Evolutionary conservation across 2,797 vertebrate species (phyloP), one percentile per base, ranked within the genome.

Genomic region (Xerus rutilus): DNA sequence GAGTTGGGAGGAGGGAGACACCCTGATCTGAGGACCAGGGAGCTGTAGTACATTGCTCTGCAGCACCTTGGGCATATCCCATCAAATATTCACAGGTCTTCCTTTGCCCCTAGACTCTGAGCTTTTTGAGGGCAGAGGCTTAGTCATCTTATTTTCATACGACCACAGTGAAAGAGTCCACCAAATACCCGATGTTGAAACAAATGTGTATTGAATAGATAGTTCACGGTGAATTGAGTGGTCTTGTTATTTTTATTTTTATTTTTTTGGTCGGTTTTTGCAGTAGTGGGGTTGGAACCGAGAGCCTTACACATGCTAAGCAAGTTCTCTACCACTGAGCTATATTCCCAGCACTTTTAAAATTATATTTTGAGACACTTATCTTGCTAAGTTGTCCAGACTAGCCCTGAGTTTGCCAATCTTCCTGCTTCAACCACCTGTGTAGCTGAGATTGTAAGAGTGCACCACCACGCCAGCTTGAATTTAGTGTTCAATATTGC

Each of bases 1-100:
- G 39, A 39, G 43, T 25, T 13, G 35, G 39, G 32, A 86, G 74
- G 23, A 52, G 30, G 23, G 11, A 59, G 3, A 30, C 2, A 7
- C 12, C 76, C 59, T 45, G 39, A 14, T 21, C 23, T 7, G 5
- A 39, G 28, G 64, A 25, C 25, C 14, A 32, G 21, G 54, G 30
- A 43, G 17, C 15, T 52, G 12, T 13, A 0, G 23, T 0, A 15
- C 3, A 1, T 25, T 30, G 8, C 43, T 5, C 11, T 32, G 62
- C 14, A 23, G 28, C 35, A 67, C 57, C 5, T 0, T 1, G 30
- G 2, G 3, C 0, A 0, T 12, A 0, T 23, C 30, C 32, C 2
- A 15, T 5, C 28, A 10, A 1, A 30, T 30, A 15, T 4, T 64
- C 45, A 35, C 52, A 32, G 21, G 4, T 32, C 35, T 62, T 43